Base-by-base conservation (phyloP, 2,113 vertebrate genomes). In the Phocoena sinus region DNA sequence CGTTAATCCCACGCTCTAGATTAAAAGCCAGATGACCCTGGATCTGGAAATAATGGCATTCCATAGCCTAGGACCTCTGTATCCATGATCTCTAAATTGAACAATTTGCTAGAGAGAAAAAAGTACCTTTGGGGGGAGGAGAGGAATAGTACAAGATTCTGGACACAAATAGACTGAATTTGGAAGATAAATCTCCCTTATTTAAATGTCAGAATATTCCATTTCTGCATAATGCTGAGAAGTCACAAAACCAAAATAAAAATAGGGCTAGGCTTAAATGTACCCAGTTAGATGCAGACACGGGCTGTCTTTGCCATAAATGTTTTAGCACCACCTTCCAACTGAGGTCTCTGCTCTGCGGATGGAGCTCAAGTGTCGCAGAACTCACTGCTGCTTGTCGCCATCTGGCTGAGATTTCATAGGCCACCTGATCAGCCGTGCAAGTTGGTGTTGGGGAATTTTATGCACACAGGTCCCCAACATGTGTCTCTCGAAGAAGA, bases 181-280 rank as follows among this genome's bases (percentile, higher is more conserved):
- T 84, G 87, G 94, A 76, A 95, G 95, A 92, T 62, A 93, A 91
- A 47, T 91, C 91, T 90, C 96, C 83, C 90, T 94, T 96, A 94
- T 96, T 96, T 96, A 96, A 96, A 96, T 96, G 96, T 95, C 87
- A 97, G 95, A 97, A 86, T 96, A 96, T 98, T 97, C 95, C 89
- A 95, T 97, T 97, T 97, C 70, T 83, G 94, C 95, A 97, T 94
- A 96, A 91, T 97, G 96, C 97, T 98, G 96, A 97, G 97, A 96
- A 96, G 95, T 89, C 94, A 98, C 87, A 97, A 97, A 96, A 95
- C 89, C 96, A 93, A 96, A 96, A 97, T 97, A 97, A 97, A 98
- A 97, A 96, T 93, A 89, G 85, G 96, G 44, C 87, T 95, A 86
- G 67, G 94, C 96, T 95, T 94, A 94, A 98, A 93, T 73, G 93